These are phyloP conservation scores for Iphiclides podalirius DNA, from an alignment of 2,888 invertebrate species.

Conservation along the genomic window DNA sequence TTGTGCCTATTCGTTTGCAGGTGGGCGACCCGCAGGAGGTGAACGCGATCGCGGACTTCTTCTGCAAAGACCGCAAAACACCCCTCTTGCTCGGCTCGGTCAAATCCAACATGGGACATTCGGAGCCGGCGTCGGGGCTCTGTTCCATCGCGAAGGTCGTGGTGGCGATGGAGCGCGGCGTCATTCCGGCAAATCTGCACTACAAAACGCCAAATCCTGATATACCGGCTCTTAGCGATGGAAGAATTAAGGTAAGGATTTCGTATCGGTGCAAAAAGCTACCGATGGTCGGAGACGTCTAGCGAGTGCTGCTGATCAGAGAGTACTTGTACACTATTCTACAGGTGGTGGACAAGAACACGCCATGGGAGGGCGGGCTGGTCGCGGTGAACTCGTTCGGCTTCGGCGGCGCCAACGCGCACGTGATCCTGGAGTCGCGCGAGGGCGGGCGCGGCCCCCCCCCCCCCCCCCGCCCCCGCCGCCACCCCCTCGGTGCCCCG, in stretches of 20 bases:
- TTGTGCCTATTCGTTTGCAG: slow-evolving; percentile 39
- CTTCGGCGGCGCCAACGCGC: slow-evolving; percentile 98
- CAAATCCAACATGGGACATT: slow-evolving; percentile 99
- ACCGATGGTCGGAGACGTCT: too few species aligned
- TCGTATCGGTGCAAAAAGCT: too few species aligned
- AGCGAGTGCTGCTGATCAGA: too few species aligned
- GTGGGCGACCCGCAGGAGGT: slow-evolving; percentile 99
- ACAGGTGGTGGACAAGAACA: slow-evolving; percentile 89
- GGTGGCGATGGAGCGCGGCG: slow-evolving; percentile 94
- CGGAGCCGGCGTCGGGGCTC: slow-evolving; percentile 95
- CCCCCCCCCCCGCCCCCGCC: slow-evolving; percentile 55
- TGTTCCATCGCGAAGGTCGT: slow-evolving; percentile 95
- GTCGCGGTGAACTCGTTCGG: slow-evolving; percentile 98
- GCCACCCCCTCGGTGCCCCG: slow-evolving; percentile 79
- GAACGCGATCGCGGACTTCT: slow-evolving; percentile 94
- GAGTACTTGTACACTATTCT: not conserved
- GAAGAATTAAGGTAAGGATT: slow-evolving; percentile 92
- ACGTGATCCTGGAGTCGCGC: slow-evolving; percentile 90
- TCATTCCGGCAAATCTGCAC: slow-evolving; percentile 95
- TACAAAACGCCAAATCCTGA: slow-evolving; percentile 92
- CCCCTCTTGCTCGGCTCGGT: slow-evolving; percentile 97
- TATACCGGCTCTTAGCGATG: slow-evolving; percentile 94
- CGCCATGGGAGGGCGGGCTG: slow-evolving; percentile 94
- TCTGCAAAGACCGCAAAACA: slow-evolving; percentile 88
- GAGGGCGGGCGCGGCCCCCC: slow-evolving; percentile 81